These are phyloP conservation scores for Poeciliopsis turrubarensis DNA, from an alignment of 2,113 vertebrate species.

Conservation along the genomic window DNA sequence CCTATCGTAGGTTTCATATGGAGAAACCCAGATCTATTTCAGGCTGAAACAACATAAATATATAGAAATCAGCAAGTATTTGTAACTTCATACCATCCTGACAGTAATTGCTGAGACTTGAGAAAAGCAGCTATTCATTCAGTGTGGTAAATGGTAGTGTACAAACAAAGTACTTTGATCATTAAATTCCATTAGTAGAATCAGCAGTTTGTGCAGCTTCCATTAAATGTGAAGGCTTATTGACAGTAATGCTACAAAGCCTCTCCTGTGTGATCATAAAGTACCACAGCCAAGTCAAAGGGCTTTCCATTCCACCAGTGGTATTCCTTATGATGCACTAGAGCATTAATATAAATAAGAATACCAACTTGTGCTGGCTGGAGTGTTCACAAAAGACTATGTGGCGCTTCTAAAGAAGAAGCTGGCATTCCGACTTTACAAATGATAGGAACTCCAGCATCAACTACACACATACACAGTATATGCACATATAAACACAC, in stretches of 20 bases:
- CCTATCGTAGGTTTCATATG: not conserved
- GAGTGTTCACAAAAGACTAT: slow-evolving; percentile 67
- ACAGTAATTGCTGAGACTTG: not conserved
- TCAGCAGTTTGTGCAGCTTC: slow-evolving; percentile 39
- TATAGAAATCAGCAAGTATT: not conserved
- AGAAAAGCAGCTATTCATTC: not conserved
- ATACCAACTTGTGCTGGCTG: slow-evolving; percentile 60
- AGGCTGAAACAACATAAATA: not conserved
- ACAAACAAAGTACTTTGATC: slow-evolving; percentile 1
- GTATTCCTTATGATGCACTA: slow-evolving; percentile 45
- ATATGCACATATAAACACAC: not conserved
- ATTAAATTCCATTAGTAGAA: slow-evolving; percentile 45
- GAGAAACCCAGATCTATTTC: not conserved
- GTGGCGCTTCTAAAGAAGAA: slow-evolving; percentile 50
- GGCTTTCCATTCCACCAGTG: slow-evolving; percentile 42
- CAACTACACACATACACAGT: not conserved
- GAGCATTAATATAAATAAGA: slow-evolving; percentile 64
- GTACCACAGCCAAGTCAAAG: slow-evolving; percentile 24
- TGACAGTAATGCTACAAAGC: slow-evolving; percentile 11
- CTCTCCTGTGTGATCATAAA: slow-evolving; percentile 10
- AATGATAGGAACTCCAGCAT: slow-evolving; percentile 26
- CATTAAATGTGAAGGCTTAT: slow-evolving; percentile 39
- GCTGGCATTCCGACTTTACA: slow-evolving; percentile 48
- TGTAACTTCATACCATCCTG: not conserved
- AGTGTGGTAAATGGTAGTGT: not conserved